Evolutionary conservation across 2,113 vertebrate species (phyloP).

Genomic region (Todiramphus saurophagus): DNA sequence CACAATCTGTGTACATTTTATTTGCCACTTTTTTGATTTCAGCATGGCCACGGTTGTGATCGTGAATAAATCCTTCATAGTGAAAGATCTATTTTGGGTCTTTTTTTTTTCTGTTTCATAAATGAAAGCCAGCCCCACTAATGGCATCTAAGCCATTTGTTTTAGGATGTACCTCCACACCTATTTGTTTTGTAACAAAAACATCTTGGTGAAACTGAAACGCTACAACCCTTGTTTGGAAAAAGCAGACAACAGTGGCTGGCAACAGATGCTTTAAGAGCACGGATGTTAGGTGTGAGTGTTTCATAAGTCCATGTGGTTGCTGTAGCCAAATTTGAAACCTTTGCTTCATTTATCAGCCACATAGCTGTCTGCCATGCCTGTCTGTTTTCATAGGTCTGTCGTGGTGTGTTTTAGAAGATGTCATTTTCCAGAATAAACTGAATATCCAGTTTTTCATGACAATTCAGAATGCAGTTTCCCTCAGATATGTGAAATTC

Average conservation of each 20-base stretch:
- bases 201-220: slow-evolving; percentile 20
- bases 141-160: background rate
- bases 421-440: background rate
- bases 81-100: background rate
- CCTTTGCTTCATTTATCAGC: background rate
- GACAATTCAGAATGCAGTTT: background rate
- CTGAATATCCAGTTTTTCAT: background rate
- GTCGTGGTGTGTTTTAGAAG: background rate
- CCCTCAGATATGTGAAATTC: background rate
- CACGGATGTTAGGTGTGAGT: background rate
- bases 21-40: slow-evolving; percentile 16
- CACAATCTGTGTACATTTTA: slow-evolving; percentile 24
- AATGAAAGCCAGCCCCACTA: background rate
- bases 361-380: background rate
- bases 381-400: background rate
- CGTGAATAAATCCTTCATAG: background rate
- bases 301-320: background rate
- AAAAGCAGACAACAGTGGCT: background rate
- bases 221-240: background rate
- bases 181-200: background rate
- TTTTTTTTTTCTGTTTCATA: slow-evolving; percentile 37
- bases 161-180: slow-evolving; percentile 43
- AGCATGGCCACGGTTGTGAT: background rate
- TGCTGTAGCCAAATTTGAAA: background rate
- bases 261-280: background rate